Conservation (phyloP, 2,888 invertebrate species). For the Drosophila vallismaia region DNA sequence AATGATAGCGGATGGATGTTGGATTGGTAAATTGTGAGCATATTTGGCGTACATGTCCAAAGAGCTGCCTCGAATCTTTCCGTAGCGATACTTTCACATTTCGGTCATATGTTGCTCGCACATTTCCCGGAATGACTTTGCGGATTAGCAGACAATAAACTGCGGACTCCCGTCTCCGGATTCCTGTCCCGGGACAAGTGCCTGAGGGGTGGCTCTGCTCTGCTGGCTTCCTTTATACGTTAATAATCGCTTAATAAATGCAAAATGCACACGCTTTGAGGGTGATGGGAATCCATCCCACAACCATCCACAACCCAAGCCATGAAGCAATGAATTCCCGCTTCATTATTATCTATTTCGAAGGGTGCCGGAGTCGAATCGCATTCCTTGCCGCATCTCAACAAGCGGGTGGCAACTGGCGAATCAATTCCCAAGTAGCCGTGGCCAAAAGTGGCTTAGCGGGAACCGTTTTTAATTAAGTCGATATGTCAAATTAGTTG, state of each 20-base stretch:
- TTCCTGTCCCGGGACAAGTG: conserved; percentile 30
- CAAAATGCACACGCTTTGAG: conserved; percentile 64
- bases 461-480: conserved; percentile 66
- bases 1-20: conserved; percentile 42
- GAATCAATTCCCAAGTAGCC: conserved; percentile 70
- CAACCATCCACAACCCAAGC: background rate
- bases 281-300: conserved; percentile 9
- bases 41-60: conserved; percentile 70
- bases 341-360: conserved; percentile 71
- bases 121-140: conserved; percentile 76
- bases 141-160: conserved; percentile 66
- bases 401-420: conserved; percentile 39
- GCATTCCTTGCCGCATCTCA: conserved; percentile 13
- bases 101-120: conserved; percentile 76
- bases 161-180: background rate
- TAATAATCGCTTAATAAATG: conserved; percentile 83
- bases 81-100: conserved; percentile 22
- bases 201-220: conserved; percentile 1
- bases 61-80: conserved; percentile 36
- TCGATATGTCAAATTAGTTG: conserved; percentile 63
- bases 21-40: conserved; percentile 72
- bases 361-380: conserved; percentile 20
- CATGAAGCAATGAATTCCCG: conserved; percentile 43
- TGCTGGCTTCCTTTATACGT: conserved; percentile 73
- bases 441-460: conserved; percentile 69